These are phyloP conservation scores for Clusia tigrina DNA, from an alignment of 2,888 invertebrate genomes.

Conservation along the genomic window DNA sequence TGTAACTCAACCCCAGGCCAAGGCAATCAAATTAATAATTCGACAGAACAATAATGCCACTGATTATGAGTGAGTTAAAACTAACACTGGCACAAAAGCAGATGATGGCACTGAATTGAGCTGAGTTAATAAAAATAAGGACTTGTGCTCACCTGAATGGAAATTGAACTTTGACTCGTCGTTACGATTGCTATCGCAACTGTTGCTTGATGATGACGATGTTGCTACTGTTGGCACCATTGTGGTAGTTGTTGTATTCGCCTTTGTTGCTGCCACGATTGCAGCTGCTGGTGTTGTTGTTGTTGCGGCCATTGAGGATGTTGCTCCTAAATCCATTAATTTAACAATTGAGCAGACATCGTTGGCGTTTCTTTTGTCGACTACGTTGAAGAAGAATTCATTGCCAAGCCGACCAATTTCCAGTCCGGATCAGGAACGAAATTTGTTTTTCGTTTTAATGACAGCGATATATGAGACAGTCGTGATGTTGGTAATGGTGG, in stretches of 20 bases:
- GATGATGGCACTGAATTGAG: no score
- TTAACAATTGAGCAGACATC: conserved; percentile 54
- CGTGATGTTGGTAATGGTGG: neutral
- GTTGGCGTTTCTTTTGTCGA: conserved; percentile 60
- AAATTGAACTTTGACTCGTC: conserved; percentile 52
- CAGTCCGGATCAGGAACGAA: no score
- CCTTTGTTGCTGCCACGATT: conserved; percentile 28
- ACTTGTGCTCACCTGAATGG: conserved; percentile 47
- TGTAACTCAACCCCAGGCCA: conserved; percentile 32
- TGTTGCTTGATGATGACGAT: conserved; percentile 37
- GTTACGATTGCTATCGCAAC: conserved; percentile 58
- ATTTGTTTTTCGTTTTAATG: neutral
- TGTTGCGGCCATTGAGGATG: conserved; percentile 7
- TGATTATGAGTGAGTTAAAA: neutral
- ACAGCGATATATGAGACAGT: no score
- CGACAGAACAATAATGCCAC: neutral
- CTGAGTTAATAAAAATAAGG: conserved; percentile 25
- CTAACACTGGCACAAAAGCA: no score
- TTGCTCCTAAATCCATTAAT: conserved; percentile 51
- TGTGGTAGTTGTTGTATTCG: conserved; percentile 34
- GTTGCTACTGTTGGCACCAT: conserved; percentile 27
- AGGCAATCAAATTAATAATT: conserved; percentile 7
- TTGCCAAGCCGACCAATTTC: no score
- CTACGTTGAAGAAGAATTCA: conserved; percentile 37
- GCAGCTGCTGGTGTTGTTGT: conserved; percentile 26